Evolutionary conservation across 2,113 vertebrate species (phyloP).

Genomic region (Nibea albiflora): DNA sequence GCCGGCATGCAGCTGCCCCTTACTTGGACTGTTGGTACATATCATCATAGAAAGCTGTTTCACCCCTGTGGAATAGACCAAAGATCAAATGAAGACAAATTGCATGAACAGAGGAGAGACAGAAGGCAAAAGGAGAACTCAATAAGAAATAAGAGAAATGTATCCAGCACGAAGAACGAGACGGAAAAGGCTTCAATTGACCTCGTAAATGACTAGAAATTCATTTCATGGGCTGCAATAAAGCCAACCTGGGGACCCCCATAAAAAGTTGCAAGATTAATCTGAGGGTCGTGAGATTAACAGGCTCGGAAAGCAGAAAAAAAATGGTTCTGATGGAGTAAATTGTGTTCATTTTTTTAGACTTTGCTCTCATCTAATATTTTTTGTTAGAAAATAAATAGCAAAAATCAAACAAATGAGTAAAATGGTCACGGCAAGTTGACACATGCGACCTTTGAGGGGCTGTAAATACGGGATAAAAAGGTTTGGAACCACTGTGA

Average conservation of each 20-base stretch:
- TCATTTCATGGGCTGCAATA: background rate
- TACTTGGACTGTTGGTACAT: constrained; percentile 83
- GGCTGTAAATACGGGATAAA: background rate
- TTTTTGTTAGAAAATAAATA: background rate
- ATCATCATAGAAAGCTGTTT: constrained; percentile 80
- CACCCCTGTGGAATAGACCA: constrained; percentile 74
- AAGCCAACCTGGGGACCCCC: too few relatives aligned
- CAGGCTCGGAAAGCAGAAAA: background rate
- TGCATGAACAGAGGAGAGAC: constrained; percentile 43
- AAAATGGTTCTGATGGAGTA: background rate
- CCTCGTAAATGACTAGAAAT: background rate
- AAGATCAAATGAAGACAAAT: constrained; percentile 33
- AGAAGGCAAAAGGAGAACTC: constrained; percentile 20
- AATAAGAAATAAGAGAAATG: background rate
- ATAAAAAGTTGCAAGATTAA: background rate
- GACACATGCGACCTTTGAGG: background rate
- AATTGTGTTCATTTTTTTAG: background rate
- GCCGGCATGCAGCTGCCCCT: constrained; percentile 72
- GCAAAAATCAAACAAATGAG: background rate
- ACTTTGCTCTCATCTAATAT: background rate
- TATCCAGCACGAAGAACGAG: background rate
- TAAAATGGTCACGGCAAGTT: background rate
- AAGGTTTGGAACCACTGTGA: background rate
- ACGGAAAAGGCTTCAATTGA: background rate
- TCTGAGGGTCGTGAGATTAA: background rate